phyloP scores from a whole-genome alignment of 30 jellyfish, hydroid and myxozoan species.

The Phacellophora camtschatica region DNA sequence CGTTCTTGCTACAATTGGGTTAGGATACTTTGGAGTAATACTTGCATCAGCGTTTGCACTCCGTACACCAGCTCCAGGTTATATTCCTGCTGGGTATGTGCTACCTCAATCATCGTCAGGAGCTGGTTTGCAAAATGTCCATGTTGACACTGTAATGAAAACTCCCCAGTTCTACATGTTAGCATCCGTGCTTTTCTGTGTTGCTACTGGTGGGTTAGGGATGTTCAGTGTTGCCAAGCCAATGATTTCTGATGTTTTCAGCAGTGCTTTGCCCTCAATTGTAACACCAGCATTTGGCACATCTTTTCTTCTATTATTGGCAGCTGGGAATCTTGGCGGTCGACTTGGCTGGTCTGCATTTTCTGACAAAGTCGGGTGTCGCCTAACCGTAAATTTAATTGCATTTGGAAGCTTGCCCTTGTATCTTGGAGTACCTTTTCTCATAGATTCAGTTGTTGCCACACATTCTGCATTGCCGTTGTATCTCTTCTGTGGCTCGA shows the following conservation, averaged over 20 bases:
- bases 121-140: conserved; percentile 28
- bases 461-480: conserved; percentile 55
- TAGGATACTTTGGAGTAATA: conserved; percentile 57
- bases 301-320: conserved; percentile 41
- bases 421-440: conserved; percentile 56
- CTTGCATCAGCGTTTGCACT: conserved; percentile 62
- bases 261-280: conserved; percentile 58
- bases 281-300: conserved; percentile 67
- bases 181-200: conserved; percentile 66
- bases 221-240: conserved; percentile 76
- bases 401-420: conserved; percentile 65
- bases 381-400: conserved; percentile 39
- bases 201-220: conserved; percentile 75
- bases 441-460: conserved; percentile 61
- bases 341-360: conserved; percentile 79
- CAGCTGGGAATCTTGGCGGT: conserved; percentile 76
- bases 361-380: conserved; percentile 66
- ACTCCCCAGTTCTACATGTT: conserved; percentile 65
- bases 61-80: conserved; percentile 67
- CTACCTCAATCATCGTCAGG: conserved; percentile 35
- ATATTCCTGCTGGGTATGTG: conserved; percentile 51
- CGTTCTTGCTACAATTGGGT: conserved; percentile 65
- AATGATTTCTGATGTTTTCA: conserved; percentile 65
- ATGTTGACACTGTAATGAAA: conserved; percentile 63
- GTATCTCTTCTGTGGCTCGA: conserved; percentile 49